Evolutionary conservation across 2,888 invertebrate species (phyloP), one percentile per base, ranked within the genome.

Genomic region (Pheosia gnoma): DNA sequence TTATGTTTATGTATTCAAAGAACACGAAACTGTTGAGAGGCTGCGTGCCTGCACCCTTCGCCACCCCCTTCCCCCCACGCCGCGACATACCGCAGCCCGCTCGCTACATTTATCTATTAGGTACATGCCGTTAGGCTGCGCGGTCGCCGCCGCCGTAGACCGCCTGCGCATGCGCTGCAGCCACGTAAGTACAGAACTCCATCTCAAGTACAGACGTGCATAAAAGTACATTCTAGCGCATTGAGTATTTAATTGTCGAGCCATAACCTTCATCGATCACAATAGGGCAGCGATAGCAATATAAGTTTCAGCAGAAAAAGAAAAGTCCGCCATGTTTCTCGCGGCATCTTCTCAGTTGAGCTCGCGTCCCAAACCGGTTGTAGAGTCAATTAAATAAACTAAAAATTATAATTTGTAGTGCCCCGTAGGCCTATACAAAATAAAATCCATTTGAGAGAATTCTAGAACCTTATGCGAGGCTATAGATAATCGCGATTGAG

Each of bases 111-210:
- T 68, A 71, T 70, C 67, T 72, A 77, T 68, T 70, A n/a, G n/a
- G n/a, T n/a, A 72, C 71, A 66, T 68, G 74, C 80, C 80, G 80
- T 77, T 77, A 80, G 70, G 61, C 54, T 3, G 66, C 57, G 60
- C 54, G 51, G 57, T 56, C 37, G 8, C 4, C 37, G 8, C 53
- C 38, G 37, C 37, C 10, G 37, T 5, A 37, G 37, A 49, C 9
- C n/a, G 47, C 52, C 37, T 54, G 54, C 54, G 38, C 54, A 4
- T 38, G 54, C 54, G 54, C 55, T 39, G 55, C 55, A 10, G n/a
- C 41, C 39, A 39, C 52, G 3, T 37, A n/a, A n/a, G n/a, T n/a
- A 9, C 36, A 53, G 37, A 37, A 53, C 37, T 53, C 37, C 36
- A 55, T 39, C 55, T 39, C n/a, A 54, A 9, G 37, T 37, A 37